Evolutionary conservation across 2,113 vertebrate species (phyloP).

Genomic region (Laterallus jamaicensis): DNA sequence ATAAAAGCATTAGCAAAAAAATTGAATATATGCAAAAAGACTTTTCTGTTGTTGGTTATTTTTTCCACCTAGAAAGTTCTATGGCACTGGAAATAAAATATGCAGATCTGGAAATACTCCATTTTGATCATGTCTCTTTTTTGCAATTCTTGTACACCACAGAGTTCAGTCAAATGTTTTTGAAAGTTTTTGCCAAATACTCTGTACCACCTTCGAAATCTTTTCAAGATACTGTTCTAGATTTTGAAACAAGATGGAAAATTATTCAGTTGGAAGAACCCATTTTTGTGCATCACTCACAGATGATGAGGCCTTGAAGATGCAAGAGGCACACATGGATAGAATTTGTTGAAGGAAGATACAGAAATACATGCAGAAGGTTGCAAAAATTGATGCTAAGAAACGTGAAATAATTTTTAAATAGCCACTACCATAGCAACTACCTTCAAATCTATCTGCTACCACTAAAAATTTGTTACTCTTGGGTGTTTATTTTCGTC

Average conservation of each 20-base stretch:
- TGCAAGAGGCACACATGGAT: not conserved
- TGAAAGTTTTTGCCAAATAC: not conserved
- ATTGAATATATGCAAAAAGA: fast-evolving
- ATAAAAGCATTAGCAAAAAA: not conserved
- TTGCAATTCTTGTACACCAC: not conserved
- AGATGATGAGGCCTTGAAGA: not conserved
- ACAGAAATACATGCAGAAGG: not conserved
- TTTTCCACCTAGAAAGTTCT: not conserved
- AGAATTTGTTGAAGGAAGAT: not conserved
- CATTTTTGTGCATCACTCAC: not conserved
- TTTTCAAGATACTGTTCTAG: not conserved
- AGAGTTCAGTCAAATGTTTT: not conserved
- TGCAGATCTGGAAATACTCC: not conserved
- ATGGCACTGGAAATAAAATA: not conserved
- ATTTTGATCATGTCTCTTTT: not conserved
- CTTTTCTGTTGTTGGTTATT: not conserved
- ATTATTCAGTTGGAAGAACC: not conserved
- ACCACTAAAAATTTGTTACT: not conserved
- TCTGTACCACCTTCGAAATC: not conserved
- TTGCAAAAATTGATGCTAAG: not conserved
- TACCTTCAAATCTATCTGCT: not conserved
- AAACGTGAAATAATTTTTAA: not conserved
- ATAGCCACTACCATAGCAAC: not conserved
- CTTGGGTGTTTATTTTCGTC: not conserved
- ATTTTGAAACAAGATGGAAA: not conserved